A percentile compares a stretch with the other conserved stretches of the same genome.
Evolutionary conservation across 2,113 vertebrate species (phyloP).

Genomic region (Parus major): DNA sequence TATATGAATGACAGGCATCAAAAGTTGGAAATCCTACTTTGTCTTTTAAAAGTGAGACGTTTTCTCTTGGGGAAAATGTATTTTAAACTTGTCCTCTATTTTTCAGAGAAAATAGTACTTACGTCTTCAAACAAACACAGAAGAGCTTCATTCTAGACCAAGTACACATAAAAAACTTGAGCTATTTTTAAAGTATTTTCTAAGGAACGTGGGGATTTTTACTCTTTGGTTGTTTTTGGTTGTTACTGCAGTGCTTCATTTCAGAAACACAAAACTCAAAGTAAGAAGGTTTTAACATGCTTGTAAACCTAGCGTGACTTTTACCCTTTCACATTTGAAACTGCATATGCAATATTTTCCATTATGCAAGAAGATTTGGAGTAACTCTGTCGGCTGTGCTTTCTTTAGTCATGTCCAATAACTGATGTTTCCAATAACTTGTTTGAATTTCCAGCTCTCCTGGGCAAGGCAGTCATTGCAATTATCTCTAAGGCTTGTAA

Average conservation of each 20-base stretch:
- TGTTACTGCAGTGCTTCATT: background rate
- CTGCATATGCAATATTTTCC: constrained; percentile 6
- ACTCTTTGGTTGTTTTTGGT: background rate
- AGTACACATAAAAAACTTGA: background rate
- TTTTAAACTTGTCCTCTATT: background rate
- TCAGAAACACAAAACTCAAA: background rate
- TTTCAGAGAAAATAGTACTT: background rate
- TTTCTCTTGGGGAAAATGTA: background rate
- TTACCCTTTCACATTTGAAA: constrained; percentile 13
- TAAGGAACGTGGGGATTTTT: background rate
- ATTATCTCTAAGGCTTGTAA: constrained; percentile 35
- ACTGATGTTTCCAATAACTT: constrained; percentile 32
- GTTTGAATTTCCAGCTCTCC: constrained; percentile 28
- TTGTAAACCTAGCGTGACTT: background rate
- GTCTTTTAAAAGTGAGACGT: background rate
- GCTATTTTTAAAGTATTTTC: background rate
- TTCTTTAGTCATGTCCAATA: constrained; percentile 41
- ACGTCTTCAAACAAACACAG: background rate
- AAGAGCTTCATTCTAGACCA: background rate
- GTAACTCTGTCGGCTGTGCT: background rate
- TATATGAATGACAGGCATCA: background rate
- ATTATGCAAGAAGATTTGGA: constrained; percentile 33
- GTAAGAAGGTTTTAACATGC: background rate
- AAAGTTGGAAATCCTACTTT: background rate
- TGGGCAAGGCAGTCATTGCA: constrained; percentile 34